Conservation (phyloP, 2,113 vertebrate species). For the Apistogramma diplotaenia region DNA sequence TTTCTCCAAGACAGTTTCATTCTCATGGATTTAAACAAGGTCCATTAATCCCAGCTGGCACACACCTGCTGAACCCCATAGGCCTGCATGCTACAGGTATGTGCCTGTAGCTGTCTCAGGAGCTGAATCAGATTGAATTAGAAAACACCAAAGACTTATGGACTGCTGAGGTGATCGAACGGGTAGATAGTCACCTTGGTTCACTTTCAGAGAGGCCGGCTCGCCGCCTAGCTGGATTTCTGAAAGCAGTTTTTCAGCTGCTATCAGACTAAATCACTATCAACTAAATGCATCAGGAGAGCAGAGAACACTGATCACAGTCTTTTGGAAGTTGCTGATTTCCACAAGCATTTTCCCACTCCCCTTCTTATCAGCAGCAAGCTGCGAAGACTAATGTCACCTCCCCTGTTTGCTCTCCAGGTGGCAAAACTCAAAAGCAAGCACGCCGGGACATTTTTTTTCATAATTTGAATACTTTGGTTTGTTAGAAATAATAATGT, state of each 20-base stretch:
- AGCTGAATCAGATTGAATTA: background rate
- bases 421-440: background rate
- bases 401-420: background rate
- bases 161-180: background rate
- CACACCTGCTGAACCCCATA: background rate
- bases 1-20: background rate
- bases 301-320: background rate
- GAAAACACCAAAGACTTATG: rapidly evolving
- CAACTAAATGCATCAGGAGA: background rate
- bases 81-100: background rate
- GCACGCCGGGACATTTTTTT: background rate
- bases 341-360: background rate
- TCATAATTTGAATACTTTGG: background rate
- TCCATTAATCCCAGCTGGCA: background rate
- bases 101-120: background rate
- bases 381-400: background rate
- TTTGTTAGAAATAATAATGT: background rate
- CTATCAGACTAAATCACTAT: background rate
- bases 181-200: background rate
- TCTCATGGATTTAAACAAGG: background rate
- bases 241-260: background rate
- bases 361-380: background rate
- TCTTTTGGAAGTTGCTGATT: background rate
- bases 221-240: background rate
- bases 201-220: background rate